Conservation (phyloP, 2,113 vertebrate genomes). For the Pica pica region DNA sequence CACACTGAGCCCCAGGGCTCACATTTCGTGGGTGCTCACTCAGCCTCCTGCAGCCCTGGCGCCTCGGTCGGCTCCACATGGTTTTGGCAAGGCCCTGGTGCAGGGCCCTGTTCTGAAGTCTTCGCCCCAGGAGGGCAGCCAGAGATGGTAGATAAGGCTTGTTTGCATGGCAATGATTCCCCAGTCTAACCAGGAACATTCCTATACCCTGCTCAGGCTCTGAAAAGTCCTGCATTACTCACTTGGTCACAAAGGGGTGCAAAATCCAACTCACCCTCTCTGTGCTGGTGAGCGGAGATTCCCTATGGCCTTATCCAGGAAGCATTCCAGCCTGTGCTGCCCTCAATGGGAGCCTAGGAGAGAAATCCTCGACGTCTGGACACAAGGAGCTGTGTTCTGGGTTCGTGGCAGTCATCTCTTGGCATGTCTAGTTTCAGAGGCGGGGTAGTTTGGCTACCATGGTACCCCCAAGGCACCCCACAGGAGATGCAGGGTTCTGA, state of each 20-base stretch:
- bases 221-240: neutral
- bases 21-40: rapidly evolving
- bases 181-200: neutral
- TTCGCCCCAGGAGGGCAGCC: neutral
- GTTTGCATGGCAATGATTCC: neutral
- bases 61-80: rapidly evolving
- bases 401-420: neutral
- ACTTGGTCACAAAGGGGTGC: neutral
- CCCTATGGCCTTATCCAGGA: rapidly evolving
- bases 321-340: neutral
- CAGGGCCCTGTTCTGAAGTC: neutral
- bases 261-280: neutral
- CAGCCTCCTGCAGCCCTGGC: neutral
- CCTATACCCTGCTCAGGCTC: neutral
- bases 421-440: neutral
- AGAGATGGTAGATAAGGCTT: neutral
- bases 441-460: neutral
- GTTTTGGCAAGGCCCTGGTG: neutral
- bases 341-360: neutral
- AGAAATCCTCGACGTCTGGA: rapidly evolving
- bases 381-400: neutral
- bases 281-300: neutral
- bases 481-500: neutral
- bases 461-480: neutral
- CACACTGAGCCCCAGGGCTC: neutral